Evolutionary conservation across 1,140 invertebrate species (phyloP).

Genomic region (Brachionus paranguensis): DNA sequence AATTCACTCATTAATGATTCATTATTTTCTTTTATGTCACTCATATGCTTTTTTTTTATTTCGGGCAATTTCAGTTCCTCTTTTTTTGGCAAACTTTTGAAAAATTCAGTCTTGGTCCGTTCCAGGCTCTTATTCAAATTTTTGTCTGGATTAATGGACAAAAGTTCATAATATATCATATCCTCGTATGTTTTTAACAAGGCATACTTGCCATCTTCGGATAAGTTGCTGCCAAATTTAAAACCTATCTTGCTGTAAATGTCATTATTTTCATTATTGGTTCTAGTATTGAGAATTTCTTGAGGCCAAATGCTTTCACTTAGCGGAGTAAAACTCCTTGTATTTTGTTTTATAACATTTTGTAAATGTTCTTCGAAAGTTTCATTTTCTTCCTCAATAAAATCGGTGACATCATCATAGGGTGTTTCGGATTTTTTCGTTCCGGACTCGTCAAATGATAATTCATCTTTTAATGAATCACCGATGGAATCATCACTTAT

Average conservation of each 20-base stretch:
- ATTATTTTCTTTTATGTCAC: background rate
- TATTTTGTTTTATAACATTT: background rate
- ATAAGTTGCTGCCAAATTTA: conserved; percentile 20
- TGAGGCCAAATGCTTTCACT: background rate
- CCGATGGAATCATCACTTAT: background rate
- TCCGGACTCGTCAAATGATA: background rate
- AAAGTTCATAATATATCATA: background rate
- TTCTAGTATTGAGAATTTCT: background rate
- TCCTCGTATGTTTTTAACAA: conserved; percentile 34
- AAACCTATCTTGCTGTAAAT: background rate
- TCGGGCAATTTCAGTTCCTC: background rate
- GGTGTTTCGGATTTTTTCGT: background rate
- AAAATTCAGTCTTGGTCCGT: conserved; percentile 19
- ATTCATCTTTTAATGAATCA: background rate
- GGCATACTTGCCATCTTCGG: conserved; percentile 32
- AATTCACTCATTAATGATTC: background rate
- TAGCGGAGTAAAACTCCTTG: background rate
- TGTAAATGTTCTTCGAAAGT: conserved; percentile 13
- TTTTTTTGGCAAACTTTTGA: background rate
- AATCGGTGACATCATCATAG: background rate
- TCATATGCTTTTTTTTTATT: background rate
- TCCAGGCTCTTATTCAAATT: background rate
- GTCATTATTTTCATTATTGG: background rate
- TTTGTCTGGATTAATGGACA: background rate
- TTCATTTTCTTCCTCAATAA: background rate